phyloP scores from a whole-genome alignment of 2,888 invertebrate species.

The Polydrusus pterygomalis region DNA sequence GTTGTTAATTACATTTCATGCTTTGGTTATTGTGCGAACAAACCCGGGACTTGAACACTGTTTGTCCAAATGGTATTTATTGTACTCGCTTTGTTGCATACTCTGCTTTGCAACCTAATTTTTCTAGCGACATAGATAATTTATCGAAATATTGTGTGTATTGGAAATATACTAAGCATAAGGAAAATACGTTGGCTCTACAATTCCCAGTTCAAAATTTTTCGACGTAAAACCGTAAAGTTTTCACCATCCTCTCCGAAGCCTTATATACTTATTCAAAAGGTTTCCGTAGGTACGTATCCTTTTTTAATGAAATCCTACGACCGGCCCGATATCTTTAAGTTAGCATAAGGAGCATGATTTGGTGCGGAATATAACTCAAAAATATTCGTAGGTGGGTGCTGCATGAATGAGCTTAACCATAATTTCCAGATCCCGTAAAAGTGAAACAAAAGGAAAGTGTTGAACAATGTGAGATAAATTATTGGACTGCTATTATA shows the following conservation, averaged over 20 bases:
- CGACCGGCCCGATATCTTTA: slow-evolving; percentile 9
- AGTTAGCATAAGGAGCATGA: slow-evolving; percentile 1
- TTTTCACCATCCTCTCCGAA: slow-evolving; percentile 12
- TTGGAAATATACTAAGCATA: not conserved
- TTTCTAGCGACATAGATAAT: no score
- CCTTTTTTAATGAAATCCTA: slow-evolving; percentile 8
- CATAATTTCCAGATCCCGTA: not conserved
- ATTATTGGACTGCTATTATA: no score
- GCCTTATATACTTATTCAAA: slow-evolving; percentile 18
- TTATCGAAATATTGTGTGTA: no score
- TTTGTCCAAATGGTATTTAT: no score
- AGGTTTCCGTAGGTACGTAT: slow-evolving; percentile 10
- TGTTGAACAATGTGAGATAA: not conserved
- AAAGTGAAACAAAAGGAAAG: not conserved
- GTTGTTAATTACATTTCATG: no score
- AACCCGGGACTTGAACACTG: no score
- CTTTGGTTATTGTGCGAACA: no score
- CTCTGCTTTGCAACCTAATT: no score
- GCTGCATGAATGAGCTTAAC: not conserved
- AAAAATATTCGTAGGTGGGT: not conserved
- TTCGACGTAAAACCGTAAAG: slow-evolving; percentile 17
- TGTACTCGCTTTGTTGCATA: no score
- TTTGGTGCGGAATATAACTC: not conserved
- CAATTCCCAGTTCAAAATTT: slow-evolving; percentile 21
- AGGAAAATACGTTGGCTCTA: not conserved